Percentiles rank a stretch among this genome's conserved stretches.
Evolutionary conservation across 2,888 invertebrate species (phyloP).

Genomic region (Drosophila neotestacea): DNA sequence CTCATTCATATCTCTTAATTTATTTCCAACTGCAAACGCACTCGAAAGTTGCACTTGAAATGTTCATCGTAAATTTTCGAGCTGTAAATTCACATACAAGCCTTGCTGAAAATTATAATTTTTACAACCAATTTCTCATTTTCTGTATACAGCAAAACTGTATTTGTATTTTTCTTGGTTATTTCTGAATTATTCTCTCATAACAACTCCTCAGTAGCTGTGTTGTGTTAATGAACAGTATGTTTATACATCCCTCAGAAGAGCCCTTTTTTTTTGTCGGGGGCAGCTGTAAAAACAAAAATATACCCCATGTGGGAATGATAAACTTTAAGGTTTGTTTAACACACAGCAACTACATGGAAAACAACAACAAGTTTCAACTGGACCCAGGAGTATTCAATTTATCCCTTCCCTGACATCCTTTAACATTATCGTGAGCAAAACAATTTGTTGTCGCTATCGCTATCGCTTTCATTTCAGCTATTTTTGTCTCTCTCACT

Average conservation of each 20-base stretch:
- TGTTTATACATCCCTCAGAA: conserved; percentile 16
- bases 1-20: neutral
- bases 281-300: conserved; percentile 13
- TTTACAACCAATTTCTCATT: neutral
- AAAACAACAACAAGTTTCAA: conserved; percentile 17
- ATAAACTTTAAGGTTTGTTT: conserved; percentile 35
- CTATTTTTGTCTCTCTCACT: neutral
- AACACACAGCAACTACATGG: conserved; percentile 13
- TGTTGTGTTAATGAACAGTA: conserved; percentile 21
- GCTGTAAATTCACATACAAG: conserved; percentile 2
- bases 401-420: neutral
- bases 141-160: conserved; percentile 10
- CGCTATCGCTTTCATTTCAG: neutral
- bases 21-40: neutral
- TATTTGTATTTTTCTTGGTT: conserved; percentile 2
- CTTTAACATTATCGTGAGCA: neutral
- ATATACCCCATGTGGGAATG: conserved; percentile 16
- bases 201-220: conserved; percentile 13
- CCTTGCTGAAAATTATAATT: conserved; percentile 1
- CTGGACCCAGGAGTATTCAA: conserved; percentile 12
- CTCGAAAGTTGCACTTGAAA: neutral
- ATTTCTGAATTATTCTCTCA: neutral
- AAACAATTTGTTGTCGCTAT: neutral
- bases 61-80: neutral
- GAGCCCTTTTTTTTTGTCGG: conserved; percentile 1